Percentiles rank a stretch among this genome's conserved stretches.
Evolutionary conservation across 2,113 vertebrate species (phyloP).

Genomic region (pig (Sus scrofa)): DNA sequence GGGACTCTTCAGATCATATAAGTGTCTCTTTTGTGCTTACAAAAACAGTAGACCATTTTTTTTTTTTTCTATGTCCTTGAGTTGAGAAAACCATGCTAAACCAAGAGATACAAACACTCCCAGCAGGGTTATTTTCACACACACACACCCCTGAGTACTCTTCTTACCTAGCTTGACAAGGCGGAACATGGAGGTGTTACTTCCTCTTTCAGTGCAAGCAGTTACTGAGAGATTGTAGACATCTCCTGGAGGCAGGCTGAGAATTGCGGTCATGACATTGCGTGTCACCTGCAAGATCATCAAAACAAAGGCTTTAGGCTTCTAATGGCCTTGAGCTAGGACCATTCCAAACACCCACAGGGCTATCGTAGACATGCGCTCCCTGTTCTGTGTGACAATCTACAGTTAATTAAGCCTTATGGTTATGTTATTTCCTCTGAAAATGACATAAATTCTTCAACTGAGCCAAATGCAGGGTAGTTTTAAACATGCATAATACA

Average conservation of each 20-base stretch:
- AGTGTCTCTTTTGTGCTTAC: neutral
- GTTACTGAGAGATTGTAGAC: conserved; percentile 98
- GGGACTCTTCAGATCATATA: neutral
- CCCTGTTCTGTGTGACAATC: neutral
- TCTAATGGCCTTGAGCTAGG: neutral
- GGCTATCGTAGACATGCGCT: neutral
- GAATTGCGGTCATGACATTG: conserved; percentile 93
- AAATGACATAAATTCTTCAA: neutral
- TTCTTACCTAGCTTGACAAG: conserved; percentile 95
- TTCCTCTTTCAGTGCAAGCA: conserved; percentile 95
- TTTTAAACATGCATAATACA: neutral
- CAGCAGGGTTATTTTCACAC: neutral
- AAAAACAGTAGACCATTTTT: neutral
- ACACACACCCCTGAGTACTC: neutral
- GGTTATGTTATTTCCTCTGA: neutral
- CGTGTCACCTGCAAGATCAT: conserved; percentile 91
- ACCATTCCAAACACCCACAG: neutral
- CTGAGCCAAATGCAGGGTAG: neutral
- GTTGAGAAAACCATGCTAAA: neutral
- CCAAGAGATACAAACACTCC: neutral
- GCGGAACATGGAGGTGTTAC: conserved; percentile 92
- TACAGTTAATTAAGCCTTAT: neutral
- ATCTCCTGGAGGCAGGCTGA: conserved; percentile 95
- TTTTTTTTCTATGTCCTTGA: neutral
- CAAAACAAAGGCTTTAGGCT: neutral